Evolutionary conservation across 64 coral and sea anemone species (phyloP).

Genomic region (Actinia equina): DNA sequence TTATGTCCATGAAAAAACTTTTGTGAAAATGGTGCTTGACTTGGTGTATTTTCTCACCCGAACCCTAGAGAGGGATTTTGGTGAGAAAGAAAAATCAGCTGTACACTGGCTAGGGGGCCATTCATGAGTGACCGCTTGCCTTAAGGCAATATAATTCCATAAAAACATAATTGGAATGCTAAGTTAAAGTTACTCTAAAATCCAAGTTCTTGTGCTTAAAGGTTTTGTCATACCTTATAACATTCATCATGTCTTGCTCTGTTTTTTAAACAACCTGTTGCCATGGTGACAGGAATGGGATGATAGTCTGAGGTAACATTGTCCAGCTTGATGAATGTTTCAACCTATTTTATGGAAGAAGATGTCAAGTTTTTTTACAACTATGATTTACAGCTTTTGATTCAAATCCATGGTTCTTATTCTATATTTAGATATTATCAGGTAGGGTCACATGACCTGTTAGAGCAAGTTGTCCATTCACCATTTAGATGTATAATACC

Average conservation of each 20-base stretch:
- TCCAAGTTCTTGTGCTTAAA: background rate
- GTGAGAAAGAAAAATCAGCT: too few species aligned
- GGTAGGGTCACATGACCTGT: too few species aligned
- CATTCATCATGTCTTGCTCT: background rate
- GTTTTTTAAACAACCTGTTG: conserved; percentile 6
- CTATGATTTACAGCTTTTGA: background rate
- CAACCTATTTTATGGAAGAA: background rate
- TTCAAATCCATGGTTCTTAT: background rate
- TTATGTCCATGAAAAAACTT: too few species aligned
- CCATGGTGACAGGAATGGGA: background rate
- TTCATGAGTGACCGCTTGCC: background rate
- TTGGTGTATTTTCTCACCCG: too few species aligned
- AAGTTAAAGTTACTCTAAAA: background rate
- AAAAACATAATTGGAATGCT: background rate
- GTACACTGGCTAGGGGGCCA: too few species aligned
- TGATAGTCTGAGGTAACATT: background rate
- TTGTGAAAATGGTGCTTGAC: too few species aligned
- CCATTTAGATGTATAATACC: background rate
- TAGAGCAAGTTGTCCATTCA: too few species aligned
- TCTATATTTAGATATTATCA: too few species aligned
- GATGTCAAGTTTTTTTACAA: background rate
- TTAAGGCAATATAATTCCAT: background rate
- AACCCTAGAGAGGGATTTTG: too few species aligned
- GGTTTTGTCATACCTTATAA: background rate
- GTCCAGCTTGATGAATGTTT: background rate